A percentile compares a stretch with the other conserved stretches of the same genome.
Evolutionary conservation across 2,113 vertebrate species (phyloP).

Genomic region (Rhegmatorhina hoffmannsi): DNA sequence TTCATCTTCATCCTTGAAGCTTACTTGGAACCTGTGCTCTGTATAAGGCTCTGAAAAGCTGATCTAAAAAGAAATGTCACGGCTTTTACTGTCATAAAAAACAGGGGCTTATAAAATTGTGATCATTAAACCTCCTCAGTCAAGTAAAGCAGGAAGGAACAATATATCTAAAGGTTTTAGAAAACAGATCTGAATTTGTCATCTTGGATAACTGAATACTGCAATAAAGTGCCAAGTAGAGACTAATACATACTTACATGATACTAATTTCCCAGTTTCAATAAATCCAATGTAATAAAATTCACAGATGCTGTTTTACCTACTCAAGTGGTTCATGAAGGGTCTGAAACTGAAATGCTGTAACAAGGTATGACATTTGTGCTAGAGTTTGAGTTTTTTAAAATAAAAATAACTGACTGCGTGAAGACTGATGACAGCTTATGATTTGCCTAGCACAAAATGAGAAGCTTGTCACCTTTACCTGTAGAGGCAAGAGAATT

Average conservation of each 20-base stretch:
- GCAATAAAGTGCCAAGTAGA: slow-evolving; percentile 4
- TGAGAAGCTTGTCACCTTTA: background rate
- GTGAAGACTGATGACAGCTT: background rate
- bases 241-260: background rate
- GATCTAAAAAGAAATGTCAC: slow-evolving; percentile 9
- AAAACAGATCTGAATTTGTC: slow-evolving; percentile 16
- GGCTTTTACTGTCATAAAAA: background rate
- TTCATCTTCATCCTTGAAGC: background rate
- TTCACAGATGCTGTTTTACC: slow-evolving; percentile 53
- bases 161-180: background rate
- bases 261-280: background rate
- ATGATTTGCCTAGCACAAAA: background rate
- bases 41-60: background rate
- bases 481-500: background rate
- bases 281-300: slow-evolving; percentile 23
- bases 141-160: background rate
- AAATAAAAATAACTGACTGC: background rate
- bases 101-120: background rate
- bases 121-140: background rate
- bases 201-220: background rate
- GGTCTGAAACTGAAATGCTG: background rate
- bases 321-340: slow-evolving; percentile 37
- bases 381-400: background rate
- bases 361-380: slow-evolving; percentile 43
- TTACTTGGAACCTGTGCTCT: background rate